Percentiles rank a stretch among this genome's conserved stretches.
phyloP scores from a whole-genome alignment of 2,113 vertebrate species.

The Danio rerio region DNA sequence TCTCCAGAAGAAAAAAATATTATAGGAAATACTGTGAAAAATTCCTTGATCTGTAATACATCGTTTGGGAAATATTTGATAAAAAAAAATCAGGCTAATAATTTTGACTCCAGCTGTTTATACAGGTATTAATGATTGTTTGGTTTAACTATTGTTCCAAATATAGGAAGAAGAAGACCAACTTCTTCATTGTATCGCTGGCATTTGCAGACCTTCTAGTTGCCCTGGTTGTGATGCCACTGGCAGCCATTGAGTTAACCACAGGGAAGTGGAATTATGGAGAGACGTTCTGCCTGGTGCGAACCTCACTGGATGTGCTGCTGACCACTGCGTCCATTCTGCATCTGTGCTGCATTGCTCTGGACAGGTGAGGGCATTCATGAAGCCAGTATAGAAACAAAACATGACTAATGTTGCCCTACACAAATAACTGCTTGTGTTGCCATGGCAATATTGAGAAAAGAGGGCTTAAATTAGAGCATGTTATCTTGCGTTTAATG shows the following conservation, averaged over 20 bases:
- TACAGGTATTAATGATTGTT: too few relatives aligned
- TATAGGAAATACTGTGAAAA: too few relatives aligned
- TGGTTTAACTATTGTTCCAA: background rate
- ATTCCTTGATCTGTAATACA: too few relatives aligned
- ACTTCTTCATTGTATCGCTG: conserved; percentile 82
- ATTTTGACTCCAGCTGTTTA: too few relatives aligned
- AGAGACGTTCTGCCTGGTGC: conserved; percentile 78
- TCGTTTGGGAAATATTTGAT: too few relatives aligned
- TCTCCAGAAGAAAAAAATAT: too few relatives aligned
- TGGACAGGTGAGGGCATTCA: conserved; percentile 72
- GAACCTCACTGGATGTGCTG: conserved; percentile 80
- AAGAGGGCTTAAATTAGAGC: background rate
- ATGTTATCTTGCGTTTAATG: background rate
- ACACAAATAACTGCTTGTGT: conserved; percentile 15
- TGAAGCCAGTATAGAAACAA: background rate
- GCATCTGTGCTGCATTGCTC: conserved; percentile 83
- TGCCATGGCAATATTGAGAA: conserved; percentile 15
- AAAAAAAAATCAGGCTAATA: too few relatives aligned
- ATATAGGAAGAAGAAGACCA: conserved; percentile 81
- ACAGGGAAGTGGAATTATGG: conserved; percentile 78
- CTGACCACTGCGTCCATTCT: conserved; percentile 81
- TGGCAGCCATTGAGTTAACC: conserved; percentile 79
- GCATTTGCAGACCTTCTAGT: conserved; percentile 81
- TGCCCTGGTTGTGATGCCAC: conserved; percentile 80
- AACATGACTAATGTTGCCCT: background rate